Percentiles rank a stretch among this genome's conserved stretches.
Evolutionary conservation across 2,888 invertebrate species (phyloP).

Genomic region (Troides aeacus): DNA sequence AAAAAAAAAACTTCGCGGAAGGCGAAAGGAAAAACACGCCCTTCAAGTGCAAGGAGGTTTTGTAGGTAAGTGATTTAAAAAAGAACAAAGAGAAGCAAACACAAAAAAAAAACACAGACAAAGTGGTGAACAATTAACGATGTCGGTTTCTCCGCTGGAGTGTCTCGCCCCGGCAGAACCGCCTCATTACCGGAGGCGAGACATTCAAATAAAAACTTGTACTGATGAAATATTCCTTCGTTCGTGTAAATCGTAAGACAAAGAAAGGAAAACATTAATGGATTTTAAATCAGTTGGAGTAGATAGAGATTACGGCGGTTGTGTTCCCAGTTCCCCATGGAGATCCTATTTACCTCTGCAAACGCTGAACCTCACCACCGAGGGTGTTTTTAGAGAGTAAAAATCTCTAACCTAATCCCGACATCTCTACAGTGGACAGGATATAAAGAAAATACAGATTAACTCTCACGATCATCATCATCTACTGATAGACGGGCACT

Average conservation of each 20-base stretch:
- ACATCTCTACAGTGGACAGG: no score
- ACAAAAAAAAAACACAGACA: conserved; percentile 8
- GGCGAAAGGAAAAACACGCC: conserved; percentile 3
- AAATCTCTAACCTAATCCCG: no score
- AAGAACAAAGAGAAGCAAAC: conserved; percentile 20
- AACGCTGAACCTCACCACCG: no score
- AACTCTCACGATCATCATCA: no score
- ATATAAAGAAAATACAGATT: no score
- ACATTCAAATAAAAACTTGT: conserved; percentile 21
- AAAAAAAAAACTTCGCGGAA: background rate
- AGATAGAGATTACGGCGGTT: no score
- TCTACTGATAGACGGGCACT: no score
- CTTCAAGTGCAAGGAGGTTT: conserved; percentile 15
- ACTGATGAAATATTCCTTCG: conserved; percentile 21
- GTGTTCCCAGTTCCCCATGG: no score
- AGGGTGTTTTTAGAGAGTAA: no score
- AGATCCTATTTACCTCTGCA: no score
- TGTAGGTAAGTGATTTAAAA: conserved; percentile 17
- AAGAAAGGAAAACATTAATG: no score
- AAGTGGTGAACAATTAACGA: conserved; percentile 28
- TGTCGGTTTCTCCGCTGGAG: conserved; percentile 21
- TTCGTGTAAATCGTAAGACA: conserved; percentile 5
- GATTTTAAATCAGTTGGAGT: no score
- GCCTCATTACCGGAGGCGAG: conserved; percentile 23
- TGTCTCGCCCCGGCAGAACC: conserved; percentile 9